Conservation (phyloP, 2,113 vertebrate genomes). For the Mobula hypostoma region DNA sequence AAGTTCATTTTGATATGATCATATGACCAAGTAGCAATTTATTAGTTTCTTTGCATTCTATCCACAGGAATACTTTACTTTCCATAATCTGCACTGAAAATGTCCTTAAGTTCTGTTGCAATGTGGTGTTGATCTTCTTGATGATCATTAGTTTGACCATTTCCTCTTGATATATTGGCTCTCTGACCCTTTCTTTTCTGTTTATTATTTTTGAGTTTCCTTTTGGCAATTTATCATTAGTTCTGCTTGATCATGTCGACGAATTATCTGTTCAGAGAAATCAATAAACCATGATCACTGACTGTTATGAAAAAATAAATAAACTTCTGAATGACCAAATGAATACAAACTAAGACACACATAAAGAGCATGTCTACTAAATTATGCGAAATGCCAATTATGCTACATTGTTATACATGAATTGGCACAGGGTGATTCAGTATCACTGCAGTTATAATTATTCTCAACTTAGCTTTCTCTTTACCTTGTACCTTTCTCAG, state of each 20-base stretch:
- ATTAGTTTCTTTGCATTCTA: background rate
- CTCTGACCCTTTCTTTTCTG: conserved; percentile 47
- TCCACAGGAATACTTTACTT: conserved; percentile 40
- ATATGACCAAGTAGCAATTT: too few species aligned
- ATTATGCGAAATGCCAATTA: background rate
- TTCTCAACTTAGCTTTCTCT: background rate
- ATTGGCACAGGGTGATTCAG: background rate
- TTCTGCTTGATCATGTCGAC: conserved; percentile 56
- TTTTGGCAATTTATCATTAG: conserved; percentile 50
- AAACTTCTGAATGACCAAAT: background rate
- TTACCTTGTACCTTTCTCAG: background rate
- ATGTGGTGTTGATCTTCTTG: background rate
- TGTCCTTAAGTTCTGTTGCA: conserved; percentile 45
- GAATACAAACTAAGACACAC: background rate
- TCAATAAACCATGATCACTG: conserved; percentile 25
- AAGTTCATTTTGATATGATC: too few species aligned
- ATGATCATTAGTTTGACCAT: conserved; percentile 30
- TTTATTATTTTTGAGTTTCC: conserved; percentile 48
- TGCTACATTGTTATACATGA: background rate
- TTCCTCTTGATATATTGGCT: conserved; percentile 41
- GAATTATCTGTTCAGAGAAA: conserved; percentile 39
- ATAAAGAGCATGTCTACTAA: background rate
- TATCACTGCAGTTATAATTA: background rate
- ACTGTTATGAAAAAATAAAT: background rate
- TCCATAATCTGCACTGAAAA: conserved; percentile 45